Base-by-base conservation (phyloP, 2,113 vertebrate species). In the Dicrurus megarhynchus region DNA sequence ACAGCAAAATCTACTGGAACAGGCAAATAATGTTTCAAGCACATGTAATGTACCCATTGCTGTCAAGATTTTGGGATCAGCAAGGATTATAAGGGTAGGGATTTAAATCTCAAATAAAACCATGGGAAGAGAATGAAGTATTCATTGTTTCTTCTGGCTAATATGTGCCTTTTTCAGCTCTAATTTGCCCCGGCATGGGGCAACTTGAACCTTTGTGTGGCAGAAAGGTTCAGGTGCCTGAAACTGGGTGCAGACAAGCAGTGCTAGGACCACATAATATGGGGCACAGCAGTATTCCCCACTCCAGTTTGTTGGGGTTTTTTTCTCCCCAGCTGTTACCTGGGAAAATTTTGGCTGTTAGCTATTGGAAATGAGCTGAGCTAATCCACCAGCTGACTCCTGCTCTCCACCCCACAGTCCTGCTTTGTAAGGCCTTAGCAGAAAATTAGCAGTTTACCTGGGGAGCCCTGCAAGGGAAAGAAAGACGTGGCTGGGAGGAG, bases 71-170 rank as follows among this genome's bases (percentile, higher is more conserved):
- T 61, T n/a, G 68, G 71, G 71, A 87, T 94, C 74, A 88, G 65
- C 55, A 28, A 74, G 84, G 70, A 79, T 85, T 79, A 20, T 65
- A 73, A 56, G 49, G 77, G 33, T 23, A 76, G 46, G 77, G 70
- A 68, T 84, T 91, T 83, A 90, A 78, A 94, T 76, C 61, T 85
- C 18, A 57, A 68, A 69, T 75, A 71, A 94, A 94, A 71, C n/a
- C 35, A 33, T 7, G 20, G 39, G 24, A 71, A 68, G 64, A 41
- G 10, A 41, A 44, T n/a, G 49, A 84, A 79, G 44, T 49, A 55
- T 46, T 79, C 5, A 21, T 63, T 65, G 46, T 71, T 90, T 87
- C 74, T 89, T 75, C 37, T 33, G 50, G 53, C 59, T 81, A 3
- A 22, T 70, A 35, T 4, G 23, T 57, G 11, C 39, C 26, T 61